Base-by-base conservation (phyloP, 2,888 invertebrate species). In the Heliconius ethilla region DNA sequence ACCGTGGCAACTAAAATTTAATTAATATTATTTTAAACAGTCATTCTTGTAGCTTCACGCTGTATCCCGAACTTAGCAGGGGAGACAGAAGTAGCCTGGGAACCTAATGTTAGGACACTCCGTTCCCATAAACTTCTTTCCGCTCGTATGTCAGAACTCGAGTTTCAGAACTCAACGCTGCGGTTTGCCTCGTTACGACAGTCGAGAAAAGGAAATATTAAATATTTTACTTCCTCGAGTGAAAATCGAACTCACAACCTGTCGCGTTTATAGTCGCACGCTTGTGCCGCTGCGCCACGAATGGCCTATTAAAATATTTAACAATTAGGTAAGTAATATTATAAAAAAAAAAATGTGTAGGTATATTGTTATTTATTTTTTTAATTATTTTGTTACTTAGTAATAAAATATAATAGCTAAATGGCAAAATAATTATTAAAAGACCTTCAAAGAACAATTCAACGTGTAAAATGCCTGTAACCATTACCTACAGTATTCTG, bases 361-460 rank as follows among this genome's bases (percentile, higher is more conserved):
- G 7, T 1, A 55, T 22, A 55, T 59, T n/a, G 9, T n/a, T 59
- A 59, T 59, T 59, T 59, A 59, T 10, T 7, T 59, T 59, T 59
- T 59, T 59, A 59, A 59, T 59, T n/a, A 22, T 59, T n/a, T 2
- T 59, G 10, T 59, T 4, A 10, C 59, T 33, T 33, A 33, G 29
- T 33, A 11, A 33, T 72, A 59, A 55, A 45, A n/a, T 18, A 83
- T 66, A 66, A 85, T 83, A 82, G 83, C 37, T n/a, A 82, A 79
- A 40, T 33, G 29, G 45, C 15, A 55, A 9, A 51, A 66, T 33
- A 75, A 65, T 75, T 29, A 70, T 63, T 70, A 25, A 29, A 45
- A 65, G n/a, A 51, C 76, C 63, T 66, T 74, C 37, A 74, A 55
- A 37, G 70, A 65, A 76, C 65, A 70, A 74, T 66, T 74, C 25